Conservation (phyloP, 2,888 invertebrate genomes). For the Lydus trimaculatus region DNA sequence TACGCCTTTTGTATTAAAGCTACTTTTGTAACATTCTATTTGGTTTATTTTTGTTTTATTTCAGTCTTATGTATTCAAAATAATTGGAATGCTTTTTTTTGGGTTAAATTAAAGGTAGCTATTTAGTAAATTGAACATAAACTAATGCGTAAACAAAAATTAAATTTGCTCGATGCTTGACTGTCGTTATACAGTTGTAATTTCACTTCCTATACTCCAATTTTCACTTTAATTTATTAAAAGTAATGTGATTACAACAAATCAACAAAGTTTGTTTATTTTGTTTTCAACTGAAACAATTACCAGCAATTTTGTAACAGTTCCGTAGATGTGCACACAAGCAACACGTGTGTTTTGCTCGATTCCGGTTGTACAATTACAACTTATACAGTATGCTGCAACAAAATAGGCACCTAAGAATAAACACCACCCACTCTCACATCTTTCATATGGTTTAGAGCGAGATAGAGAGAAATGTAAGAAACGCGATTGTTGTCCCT, state of each 20-base stretch:
- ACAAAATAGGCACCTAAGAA: too few relatives aligned
- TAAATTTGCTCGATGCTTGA: too few relatives aligned
- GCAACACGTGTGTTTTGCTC: background rate
- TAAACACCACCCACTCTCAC: too few relatives aligned
- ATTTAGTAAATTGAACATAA: too few relatives aligned
- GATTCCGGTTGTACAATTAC: background rate
- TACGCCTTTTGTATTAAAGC: slow-evolving; percentile 36
- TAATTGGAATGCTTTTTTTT: background rate
- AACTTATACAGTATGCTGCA: too few relatives aligned
- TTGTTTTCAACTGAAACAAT: background rate
- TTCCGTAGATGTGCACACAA: background rate
- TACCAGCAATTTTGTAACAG: background rate
- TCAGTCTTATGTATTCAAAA: slow-evolving; percentile 35
- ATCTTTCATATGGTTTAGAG: too few relatives aligned
- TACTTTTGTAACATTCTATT: slow-evolving; percentile 45
- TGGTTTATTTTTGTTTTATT: slow-evolving; percentile 44
- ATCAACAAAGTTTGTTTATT: background rate
- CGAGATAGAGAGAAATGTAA: too few relatives aligned
- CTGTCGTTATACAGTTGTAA: too few relatives aligned
- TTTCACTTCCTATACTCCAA: background rate
- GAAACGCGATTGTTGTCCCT: too few relatives aligned
- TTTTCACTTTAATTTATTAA: background rate
- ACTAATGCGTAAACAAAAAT: too few relatives aligned
- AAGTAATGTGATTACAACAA: background rate
- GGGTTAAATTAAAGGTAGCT: too few relatives aligned